phyloP scores from a whole-genome alignment of 2,888 invertebrate species.

The Thumatha senex region DNA sequence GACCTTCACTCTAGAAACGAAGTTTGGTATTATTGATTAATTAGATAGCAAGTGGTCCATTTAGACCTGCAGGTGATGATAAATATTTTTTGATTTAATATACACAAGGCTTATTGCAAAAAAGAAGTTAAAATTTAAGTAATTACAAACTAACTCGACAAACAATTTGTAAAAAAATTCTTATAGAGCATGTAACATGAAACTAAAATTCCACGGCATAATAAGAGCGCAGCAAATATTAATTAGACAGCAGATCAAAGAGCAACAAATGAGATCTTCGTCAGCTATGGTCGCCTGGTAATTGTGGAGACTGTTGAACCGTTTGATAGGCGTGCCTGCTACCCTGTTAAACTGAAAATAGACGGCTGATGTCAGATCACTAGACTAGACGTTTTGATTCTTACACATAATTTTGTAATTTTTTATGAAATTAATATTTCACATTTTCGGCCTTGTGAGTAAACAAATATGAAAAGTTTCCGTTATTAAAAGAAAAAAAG shows the following conservation, averaged over 20 bases:
- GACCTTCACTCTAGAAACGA: conserved; percentile 26
- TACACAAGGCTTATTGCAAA: conserved; percentile 35
- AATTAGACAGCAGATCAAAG: conserved; percentile 69
- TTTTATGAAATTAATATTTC: neutral
- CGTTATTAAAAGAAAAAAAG: neutral
- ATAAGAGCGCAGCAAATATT: conserved; percentile 60
- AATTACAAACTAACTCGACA: too few species aligned
- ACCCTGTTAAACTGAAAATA: conserved; percentile 29
- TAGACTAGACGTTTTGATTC: too few species aligned
- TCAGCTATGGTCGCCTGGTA: conserved; percentile 58
- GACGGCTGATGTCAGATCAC: conserved; percentile 14
- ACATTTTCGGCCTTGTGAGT: too few species aligned
- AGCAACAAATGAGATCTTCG: conserved; percentile 49
- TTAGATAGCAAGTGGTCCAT: conserved; percentile 42
- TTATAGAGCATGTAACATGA: conserved; percentile 41
- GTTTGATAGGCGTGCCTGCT: conserved; percentile 35
- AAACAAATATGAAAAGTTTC: neutral
- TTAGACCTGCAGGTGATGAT: conserved; percentile 36
- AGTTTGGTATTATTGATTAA: conserved; percentile 37
- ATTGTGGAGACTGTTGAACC: conserved; percentile 52
- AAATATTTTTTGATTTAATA: conserved; percentile 49
- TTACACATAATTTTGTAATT: neutral
- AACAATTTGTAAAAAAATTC: conserved; percentile 6
- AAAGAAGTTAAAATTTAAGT: too few species aligned
- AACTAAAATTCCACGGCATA: conserved; percentile 59